These are phyloP conservation scores for Patiria miniata DNA, from an alignment of 35 echinoderm and acorn worm species.

Conservation along the genomic window DNA sequence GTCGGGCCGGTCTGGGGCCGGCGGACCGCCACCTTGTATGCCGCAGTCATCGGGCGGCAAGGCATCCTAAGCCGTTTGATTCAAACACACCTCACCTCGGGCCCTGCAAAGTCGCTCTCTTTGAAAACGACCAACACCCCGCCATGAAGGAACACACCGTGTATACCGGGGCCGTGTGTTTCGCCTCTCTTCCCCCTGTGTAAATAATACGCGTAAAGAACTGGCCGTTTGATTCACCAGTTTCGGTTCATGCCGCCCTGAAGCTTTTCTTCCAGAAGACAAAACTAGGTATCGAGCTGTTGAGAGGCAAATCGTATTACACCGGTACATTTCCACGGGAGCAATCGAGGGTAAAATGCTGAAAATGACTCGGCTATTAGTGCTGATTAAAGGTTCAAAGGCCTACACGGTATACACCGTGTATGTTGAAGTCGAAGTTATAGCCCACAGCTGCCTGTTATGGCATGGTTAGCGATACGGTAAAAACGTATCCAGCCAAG, in stretches of 20 bases:
- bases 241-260: too few species aligned
- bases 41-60: not conserved
- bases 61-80: not conserved
- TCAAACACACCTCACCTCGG: conserved; percentile 14
- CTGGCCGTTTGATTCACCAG: too few species aligned
- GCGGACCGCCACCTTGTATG: not conserved
- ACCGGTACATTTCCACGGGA: not conserved
- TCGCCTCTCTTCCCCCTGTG: too few species aligned
- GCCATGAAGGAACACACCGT: too few species aligned
- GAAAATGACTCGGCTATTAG: conserved; percentile 18
- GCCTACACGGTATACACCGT: not conserved
- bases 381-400: not conserved
- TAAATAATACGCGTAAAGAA: too few species aligned
- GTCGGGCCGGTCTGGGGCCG: not conserved
- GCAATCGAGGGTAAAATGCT: conserved; percentile 17
- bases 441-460: too few species aligned
- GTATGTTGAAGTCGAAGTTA: too few species aligned
- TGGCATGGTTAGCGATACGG: too few species aligned
- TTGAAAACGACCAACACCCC: not conserved
- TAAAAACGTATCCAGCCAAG: too few species aligned
- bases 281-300: not conserved
- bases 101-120: not conserved
- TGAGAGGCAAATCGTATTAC: not conserved
- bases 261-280: not conserved
- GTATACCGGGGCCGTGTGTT: too few species aligned